Evolutionary conservation across 2,113 vertebrate species (phyloP), one percentile per base, ranked within the genome.

Genomic region (Motacilla alba): DNA sequence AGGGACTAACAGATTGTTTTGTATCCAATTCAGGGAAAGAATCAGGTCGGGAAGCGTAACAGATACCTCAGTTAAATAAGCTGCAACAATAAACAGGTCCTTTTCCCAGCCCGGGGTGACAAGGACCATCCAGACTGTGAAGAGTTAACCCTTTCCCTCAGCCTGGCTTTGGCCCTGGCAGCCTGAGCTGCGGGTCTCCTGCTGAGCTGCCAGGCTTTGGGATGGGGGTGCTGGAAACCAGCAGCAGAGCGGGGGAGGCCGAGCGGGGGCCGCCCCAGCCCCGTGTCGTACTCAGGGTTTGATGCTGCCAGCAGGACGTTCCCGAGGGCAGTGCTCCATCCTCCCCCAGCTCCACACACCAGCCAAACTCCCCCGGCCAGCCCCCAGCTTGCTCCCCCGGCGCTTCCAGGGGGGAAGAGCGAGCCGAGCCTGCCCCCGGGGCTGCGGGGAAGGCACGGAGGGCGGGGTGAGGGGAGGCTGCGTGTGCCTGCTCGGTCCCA

Each of bases 211-310:
- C 52, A 6, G 95, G 94, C 39, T 62, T 24, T 52, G 86, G 94
- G 77, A 19, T 35, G 11, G 49, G 86, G 78, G 74, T 59, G 91
- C 35, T 19, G 31, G 94, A 74, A 95, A 95, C 93, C 96, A 94
- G 96, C 96, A 83, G 92, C 87, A 62, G 89, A 52, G 70, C 46
- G 2, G 14, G 60, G 55, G 15, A 18, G 23, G 46, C 70, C 5
- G 89, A 41, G 70, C 12, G 3, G 62, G 63, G 72, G 11, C 7
- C 31, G 64, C 83, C 77, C 81, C 73, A 6, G 93, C 90, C 72
- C 87, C 46, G 94, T 90, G 86, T 64, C n/a, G 91, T 96, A 96
- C 98, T 98, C 98, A 98, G 98, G 94, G 93, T 98, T 98, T 95
- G 94, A 91, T 95, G 87, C 67, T 59, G 60, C 59, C 50, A 74